Conservation (phyloP, 1,140 invertebrate genomes). For the Apis laboriosa region DNA sequence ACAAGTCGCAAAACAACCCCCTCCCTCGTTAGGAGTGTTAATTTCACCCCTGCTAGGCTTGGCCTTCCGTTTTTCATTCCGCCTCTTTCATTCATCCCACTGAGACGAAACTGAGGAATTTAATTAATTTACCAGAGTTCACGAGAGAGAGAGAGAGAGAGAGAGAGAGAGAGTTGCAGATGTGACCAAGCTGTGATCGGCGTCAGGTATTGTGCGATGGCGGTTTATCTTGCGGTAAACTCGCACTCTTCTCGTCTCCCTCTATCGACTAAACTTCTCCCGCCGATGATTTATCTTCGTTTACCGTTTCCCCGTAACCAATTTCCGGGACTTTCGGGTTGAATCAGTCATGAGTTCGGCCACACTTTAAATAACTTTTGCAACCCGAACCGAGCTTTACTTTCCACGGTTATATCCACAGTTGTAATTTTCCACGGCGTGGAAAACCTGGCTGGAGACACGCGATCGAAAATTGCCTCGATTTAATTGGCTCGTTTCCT, state of each 20-base stretch:
- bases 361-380: slow-evolving; percentile 43
- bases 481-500: background rate
- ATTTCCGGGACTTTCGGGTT: slow-evolving; percentile 36
- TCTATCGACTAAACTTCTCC: slow-evolving; percentile 17
- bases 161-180: background rate
- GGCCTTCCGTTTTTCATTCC: background rate
- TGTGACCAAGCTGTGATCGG: slow-evolving; percentile 31
- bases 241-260: slow-evolving; percentile 7
- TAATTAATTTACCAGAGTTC: slow-evolving; percentile 23
- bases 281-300: slow-evolving; percentile 51
- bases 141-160: too few relatives aligned
- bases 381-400: background rate
- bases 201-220: slow-evolving; percentile 42
- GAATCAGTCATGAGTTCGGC: slow-evolving; percentile 42
- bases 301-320: slow-evolving; percentile 46
- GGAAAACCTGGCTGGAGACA: background rate
- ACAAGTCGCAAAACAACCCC: too few relatives aligned
- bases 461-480: too few relatives aligned
- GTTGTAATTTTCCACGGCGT: slow-evolving; percentile 17
- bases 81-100: background rate
- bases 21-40: background rate
- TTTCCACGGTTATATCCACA: background rate
- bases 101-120: background rate
- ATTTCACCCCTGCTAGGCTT: too few relatives aligned
- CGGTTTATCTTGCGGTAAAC: slow-evolving; percentile 41